These are phyloP conservation scores for Limonius californicus DNA, from an alignment of 1,140 invertebrate species.

Conservation along the genomic window DNA sequence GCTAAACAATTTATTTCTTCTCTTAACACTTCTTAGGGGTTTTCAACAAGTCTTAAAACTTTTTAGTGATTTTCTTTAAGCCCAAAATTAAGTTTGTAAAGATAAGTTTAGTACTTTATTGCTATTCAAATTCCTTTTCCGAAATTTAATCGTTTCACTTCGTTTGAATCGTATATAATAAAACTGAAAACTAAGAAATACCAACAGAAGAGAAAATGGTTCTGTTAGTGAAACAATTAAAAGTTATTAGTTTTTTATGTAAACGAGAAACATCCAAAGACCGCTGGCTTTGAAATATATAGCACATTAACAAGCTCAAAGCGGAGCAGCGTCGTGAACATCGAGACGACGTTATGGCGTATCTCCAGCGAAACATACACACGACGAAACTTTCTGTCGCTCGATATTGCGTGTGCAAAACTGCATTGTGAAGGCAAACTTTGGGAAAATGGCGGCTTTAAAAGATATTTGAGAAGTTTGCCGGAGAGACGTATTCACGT, in stretches of 20 bases:
- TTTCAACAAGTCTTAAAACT: too few species aligned
- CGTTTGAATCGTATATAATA: too few species aligned
- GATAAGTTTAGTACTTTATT: too few species aligned
- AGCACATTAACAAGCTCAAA: slow-evolving; percentile 5
- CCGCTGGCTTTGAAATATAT: slow-evolving; percentile 11
- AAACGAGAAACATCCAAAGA: slow-evolving; percentile 10
- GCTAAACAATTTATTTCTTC: too few species aligned
- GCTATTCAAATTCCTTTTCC: too few species aligned
- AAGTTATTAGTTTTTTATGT: slow-evolving; percentile 13
- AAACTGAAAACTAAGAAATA: too few species aligned
- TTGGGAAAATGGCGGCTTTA: not conserved
- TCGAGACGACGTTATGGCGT: slow-evolving; percentile 8
- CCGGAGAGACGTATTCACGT: too few species aligned
- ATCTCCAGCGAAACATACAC: slow-evolving; percentile 2
- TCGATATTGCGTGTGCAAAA: slow-evolving; percentile 3
- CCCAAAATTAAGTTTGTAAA: too few species aligned
- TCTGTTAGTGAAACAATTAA: slow-evolving; percentile 14
- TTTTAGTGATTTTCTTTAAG: too few species aligned
- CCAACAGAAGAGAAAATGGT: not conserved
- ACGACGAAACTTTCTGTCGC: not conserved
- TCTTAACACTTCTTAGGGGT: too few species aligned
- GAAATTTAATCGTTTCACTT: too few species aligned
- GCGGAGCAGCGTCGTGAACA: not conserved
- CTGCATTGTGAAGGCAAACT: not conserved
- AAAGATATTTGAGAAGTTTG: too few species aligned